A percentile compares a stretch with the other conserved stretches of the same genome.
Conservation (phyloP, 2,113 vertebrate genomes). For the Ochotona curzoniae region DNA sequence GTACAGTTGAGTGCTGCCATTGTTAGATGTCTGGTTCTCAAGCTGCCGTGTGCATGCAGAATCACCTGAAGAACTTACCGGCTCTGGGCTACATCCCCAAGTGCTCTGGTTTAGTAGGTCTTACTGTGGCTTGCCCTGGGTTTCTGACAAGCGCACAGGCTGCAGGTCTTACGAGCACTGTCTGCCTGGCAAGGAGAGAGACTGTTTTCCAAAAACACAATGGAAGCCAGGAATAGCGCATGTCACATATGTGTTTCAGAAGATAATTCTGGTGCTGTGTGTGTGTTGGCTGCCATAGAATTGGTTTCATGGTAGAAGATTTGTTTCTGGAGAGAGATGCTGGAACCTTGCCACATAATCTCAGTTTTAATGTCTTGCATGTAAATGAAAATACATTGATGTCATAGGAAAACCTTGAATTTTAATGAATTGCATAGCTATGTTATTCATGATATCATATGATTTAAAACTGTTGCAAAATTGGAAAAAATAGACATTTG, state of each 20-base stretch:
- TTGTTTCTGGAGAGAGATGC: not conserved
- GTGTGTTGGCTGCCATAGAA: not conserved
- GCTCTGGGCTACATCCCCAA: not conserved
- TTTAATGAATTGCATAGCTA: not conserved
- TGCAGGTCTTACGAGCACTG: not conserved
- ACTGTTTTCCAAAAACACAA: not conserved
- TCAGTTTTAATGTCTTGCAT: conserved; percentile 1
- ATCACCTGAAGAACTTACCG: not conserved
- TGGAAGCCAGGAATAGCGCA: not conserved
- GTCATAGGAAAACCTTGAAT: conserved; percentile 19
- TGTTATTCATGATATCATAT: not conserved
- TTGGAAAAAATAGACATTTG: not conserved
- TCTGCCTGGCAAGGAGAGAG: not conserved
- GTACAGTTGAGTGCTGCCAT: not conserved
- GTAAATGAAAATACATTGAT: not conserved
- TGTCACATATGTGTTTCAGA: not conserved
- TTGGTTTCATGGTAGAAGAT: not conserved
- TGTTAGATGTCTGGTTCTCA: not conserved
- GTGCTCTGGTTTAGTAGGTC: not conserved
- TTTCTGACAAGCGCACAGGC: not conserved
- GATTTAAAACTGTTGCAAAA: not conserved
- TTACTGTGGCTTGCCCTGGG: not conserved
- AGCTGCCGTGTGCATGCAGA: not conserved
- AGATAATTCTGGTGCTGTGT: not conserved
- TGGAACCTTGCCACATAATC: not conserved